Base-by-base conservation (phyloP, 2,113 vertebrate genomes). In the Oreocharis arfaki region DNA sequence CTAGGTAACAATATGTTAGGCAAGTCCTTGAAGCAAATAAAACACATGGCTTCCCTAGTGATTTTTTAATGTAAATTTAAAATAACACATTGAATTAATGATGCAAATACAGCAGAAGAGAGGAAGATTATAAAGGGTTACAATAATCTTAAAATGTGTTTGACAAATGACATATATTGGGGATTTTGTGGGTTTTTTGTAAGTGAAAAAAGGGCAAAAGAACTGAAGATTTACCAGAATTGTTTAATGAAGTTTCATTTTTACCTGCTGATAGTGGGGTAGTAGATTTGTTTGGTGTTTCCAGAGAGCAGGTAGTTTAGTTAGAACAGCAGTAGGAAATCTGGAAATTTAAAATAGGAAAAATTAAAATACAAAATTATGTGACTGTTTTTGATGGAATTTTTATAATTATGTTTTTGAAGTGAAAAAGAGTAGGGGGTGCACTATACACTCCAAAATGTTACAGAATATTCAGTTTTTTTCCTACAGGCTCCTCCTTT, bases 401-500 rank as follows among this genome's bases (percentile, higher is more conserved):
- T 47, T 93, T 65, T 81, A 18, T 47, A 41, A 52, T 57, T 2
- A 10, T 47, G 35, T 33, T 79, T 84, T 91, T 63, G 30, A 92
- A 90, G 11, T 90, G 52, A 59, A 87, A 46, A 53, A 18, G 28
- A 71, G 33, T 27, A 41, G 20, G 7, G 11, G 11, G 10, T 73
- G 33, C 42, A 85, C 19, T 26, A 20, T 77, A 42, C 18, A n/a
- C 33, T 68, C 49, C 27, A 75, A 85, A 53, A 46, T 71, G 5
- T 71, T 73, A 47, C 13, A 63, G 56, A 93, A 63, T 53, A 70
- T 61, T 91, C 44, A 1, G 6, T 10, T 86, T 93, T 44, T 75
- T 27, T 56, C 24, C 68, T 47, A 21, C 30, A 99, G 99, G 98
- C 98, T 93, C 99, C 99, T 81, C 98, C 99, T 18, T 77, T 99